Conservation (phyloP, 2,888 invertebrate genomes). For the Craniophora ligustri region DNA sequence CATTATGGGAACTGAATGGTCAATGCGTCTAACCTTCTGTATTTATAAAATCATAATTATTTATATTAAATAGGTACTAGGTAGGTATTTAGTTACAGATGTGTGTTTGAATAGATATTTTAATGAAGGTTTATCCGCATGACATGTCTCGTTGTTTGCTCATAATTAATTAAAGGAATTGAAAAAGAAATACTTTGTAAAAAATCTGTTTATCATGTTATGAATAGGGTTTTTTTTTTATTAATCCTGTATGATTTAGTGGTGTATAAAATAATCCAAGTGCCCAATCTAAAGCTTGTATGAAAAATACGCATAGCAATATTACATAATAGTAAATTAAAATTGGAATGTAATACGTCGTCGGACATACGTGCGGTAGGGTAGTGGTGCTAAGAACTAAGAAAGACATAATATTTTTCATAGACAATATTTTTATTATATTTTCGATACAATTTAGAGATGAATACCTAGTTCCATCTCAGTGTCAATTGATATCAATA, state of each 20-base stretch:
- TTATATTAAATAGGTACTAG: slow-evolving; percentile 20
- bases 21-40: slow-evolving; percentile 37
- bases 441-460: slow-evolving; percentile 81
- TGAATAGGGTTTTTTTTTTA: slow-evolving; percentile 23
- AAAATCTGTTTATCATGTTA: slow-evolving; percentile 20
- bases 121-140: slow-evolving; percentile 29
- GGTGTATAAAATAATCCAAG: slow-evolving; percentile 26
- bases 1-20: slow-evolving; percentile 39
- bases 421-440: slow-evolving; percentile 79
- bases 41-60: slow-evolving; percentile 34
- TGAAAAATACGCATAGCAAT: slow-evolving; percentile 41
- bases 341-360: slow-evolving; percentile 46
- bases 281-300: slow-evolving; percentile 30
- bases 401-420: slow-evolving; percentile 81
- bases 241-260: slow-evolving; percentile 25
- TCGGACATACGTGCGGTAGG: slow-evolving; percentile 54
- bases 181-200: slow-evolving; percentile 31
- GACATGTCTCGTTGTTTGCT: slow-evolving; percentile 46
- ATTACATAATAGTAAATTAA: slow-evolving; percentile 33
- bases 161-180: slow-evolving; percentile 57
- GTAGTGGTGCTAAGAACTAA: slow-evolving; percentile 86
- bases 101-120: slow-evolving; percentile 37
- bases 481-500: slow-evolving; percentile 78
- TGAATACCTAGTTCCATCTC: slow-evolving; percentile 65
- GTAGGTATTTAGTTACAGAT: slow-evolving; percentile 34